These are phyloP conservation scores for Bursaphelenchus okinawaensis DNA, from an alignment of 2,888 invertebrate species.

Conservation along the genomic window DNA sequence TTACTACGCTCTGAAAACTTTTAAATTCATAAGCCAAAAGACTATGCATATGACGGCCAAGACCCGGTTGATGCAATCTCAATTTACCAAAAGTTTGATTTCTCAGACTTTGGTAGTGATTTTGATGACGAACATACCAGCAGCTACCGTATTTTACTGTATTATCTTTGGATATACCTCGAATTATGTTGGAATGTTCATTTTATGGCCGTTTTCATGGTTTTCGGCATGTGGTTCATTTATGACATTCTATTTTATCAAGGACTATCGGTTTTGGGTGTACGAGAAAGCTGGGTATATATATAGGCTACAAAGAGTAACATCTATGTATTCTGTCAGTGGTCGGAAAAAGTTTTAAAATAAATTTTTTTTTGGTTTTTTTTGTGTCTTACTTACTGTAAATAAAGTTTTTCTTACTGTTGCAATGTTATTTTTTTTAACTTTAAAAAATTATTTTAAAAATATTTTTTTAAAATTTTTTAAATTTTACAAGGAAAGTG, in stretches of 20 bases:
- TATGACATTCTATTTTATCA: not conserved
- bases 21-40: not conserved
- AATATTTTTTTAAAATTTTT: too few relatives aligned
- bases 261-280: not conserved
- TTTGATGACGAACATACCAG: not conserved
- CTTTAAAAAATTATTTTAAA: too few relatives aligned
- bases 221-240: not conserved
- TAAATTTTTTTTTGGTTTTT: too few relatives aligned
- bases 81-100: not conserved
- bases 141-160: not conserved
- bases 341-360: too few relatives aligned
- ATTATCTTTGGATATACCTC: not conserved
- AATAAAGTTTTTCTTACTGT: too few relatives aligned
- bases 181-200: not conserved
- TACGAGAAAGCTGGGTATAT: too few relatives aligned
- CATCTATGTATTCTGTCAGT: too few relatives aligned
- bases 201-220: not conserved
- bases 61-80: not conserved
- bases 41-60: not conserved
- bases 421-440: too few relatives aligned
- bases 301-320: too few relatives aligned
- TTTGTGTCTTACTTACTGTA: too few relatives aligned
- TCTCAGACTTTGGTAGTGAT: not conserved
- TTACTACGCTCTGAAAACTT: not conserved
- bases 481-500: too few relatives aligned